Conservation (phyloP, 1,140 invertebrate species). For the Aphelinus certus region DNA sequence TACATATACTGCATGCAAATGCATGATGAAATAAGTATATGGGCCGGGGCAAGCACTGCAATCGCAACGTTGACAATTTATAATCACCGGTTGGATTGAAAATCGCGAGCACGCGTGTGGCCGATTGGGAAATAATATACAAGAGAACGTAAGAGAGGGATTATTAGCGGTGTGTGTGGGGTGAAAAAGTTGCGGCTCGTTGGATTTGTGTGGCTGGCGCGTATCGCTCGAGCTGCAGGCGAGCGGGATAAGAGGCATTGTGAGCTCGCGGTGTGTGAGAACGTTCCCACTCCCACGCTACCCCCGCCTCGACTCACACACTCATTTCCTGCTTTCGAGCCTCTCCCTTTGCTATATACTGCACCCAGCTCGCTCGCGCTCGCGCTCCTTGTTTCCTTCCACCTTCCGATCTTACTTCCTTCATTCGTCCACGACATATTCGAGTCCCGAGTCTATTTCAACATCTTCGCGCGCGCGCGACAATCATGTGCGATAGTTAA, state of each 20-base stretch:
- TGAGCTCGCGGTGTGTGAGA: slow-evolving; percentile 56
- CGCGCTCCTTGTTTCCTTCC: background rate
- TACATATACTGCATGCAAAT: no score
- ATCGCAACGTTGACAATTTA: no score
- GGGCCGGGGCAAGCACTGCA: no score
- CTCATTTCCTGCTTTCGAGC: slow-evolving; percentile 58
- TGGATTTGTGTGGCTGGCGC: no score
- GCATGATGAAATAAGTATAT: no score
- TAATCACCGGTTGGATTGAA: no score
- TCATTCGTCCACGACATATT: background rate
- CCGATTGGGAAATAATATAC: no score
- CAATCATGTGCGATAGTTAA: background rate
- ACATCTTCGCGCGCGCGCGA: background rate
- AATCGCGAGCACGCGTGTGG: no score
- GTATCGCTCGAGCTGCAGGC: background rate
- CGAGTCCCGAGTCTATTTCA: background rate
- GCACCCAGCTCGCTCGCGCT: background rate
- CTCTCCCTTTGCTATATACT: background rate
- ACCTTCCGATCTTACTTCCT: background rate
- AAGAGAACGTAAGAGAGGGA: background rate
- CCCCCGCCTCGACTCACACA: slow-evolving; percentile 43
- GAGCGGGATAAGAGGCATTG: slow-evolving; percentile 32
- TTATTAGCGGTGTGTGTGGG: no score
- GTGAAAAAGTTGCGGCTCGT: no score
- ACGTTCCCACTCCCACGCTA: slow-evolving; percentile 64